Evolutionary conservation across 2,797 vertebrate species (phyloP), one percentile per base, ranked within the genome.

Genomic region (Takifugu rubripes): DNA sequence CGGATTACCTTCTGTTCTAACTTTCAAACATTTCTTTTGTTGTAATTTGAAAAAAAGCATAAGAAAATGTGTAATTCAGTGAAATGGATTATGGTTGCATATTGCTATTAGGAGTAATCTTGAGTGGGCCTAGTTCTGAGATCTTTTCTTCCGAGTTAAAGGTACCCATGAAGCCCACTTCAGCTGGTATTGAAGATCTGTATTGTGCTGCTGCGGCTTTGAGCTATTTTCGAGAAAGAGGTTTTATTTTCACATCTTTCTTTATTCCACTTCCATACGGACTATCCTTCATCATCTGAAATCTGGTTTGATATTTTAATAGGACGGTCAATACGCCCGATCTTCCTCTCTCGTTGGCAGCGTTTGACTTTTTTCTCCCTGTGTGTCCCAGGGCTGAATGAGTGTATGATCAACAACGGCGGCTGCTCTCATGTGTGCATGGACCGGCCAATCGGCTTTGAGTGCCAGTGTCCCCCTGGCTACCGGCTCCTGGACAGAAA

Each of bases 401-500:
- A 99, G 72, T 99, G 97, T 68, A 87, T 92, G 42, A 82, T 89
- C 70, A 97, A 98, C 89, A 98, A 99, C 1, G 97, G 95, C 0
- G 97, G 96, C 70, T 99, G 97, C 84, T 98, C 96, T 25, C 96
- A 98, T 69, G 92, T 96, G 85, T 99, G 97, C 87, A 92, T 89
- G 62, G 96, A 99, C 76, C 90, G 93, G 78, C 96, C 93, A 73
- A 94, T 98, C 0, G 94, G 97, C 66, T 97, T 95, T 3, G 94
- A 96, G 82, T 99, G 97, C 46, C 92, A 96, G 56, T 99, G 97
- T 83, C 96, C 96, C 0, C 66, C 89, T 0, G 96, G 97, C 48
- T 98, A 95, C 89, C 95, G 90, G 88, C 93, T 99, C 29, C 85
- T 98, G 84, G 96, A 99, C 88, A 95, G 94, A 82, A 97, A 96